Evolutionary conservation across 2,888 invertebrate genomes (phyloP).

Genomic region (Oscheius sp.): DNA sequence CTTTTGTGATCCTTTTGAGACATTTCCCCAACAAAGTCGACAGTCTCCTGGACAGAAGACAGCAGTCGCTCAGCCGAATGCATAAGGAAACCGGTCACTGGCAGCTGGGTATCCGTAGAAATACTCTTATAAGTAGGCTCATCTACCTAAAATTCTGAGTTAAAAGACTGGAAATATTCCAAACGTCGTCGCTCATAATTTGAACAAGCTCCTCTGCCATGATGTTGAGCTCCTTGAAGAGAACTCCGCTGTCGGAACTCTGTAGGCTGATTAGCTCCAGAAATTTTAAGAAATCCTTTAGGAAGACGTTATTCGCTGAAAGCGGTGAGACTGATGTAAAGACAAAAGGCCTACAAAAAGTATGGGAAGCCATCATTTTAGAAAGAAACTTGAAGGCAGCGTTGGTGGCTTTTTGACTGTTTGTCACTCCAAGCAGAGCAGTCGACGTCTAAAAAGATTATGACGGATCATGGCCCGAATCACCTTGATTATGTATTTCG

Average conservation of each 20-base stretch:
- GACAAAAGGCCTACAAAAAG: no score
- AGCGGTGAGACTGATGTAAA: no score
- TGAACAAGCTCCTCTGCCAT: conserved; percentile 31
- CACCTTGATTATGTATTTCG: conserved; percentile 33
- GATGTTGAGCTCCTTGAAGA: neutral
- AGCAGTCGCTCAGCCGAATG: neutral
- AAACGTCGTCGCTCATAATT: conserved; percentile 29
- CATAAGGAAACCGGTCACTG: conserved; percentile 28
- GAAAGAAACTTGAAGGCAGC: conserved; percentile 21
- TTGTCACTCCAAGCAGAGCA: neutral
- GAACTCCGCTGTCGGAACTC: conserved; percentile 1
- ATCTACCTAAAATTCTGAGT: conserved; percentile 25
- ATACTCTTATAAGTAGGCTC: conserved; percentile 27
- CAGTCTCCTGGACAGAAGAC: conserved; percentile 1
- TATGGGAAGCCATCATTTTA: conserved; percentile 5
- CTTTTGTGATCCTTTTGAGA: conserved; percentile 1
- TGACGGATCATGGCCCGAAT: neutral
- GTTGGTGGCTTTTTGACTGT: conserved; percentile 1
- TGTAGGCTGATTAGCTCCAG: conserved; percentile 2
- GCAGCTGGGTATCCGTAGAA: neutral
- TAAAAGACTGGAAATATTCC: neutral
- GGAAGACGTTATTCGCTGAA: conserved; percentile 32
- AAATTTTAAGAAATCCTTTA: conserved; percentile 35
- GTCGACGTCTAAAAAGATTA: conserved; percentile 3
- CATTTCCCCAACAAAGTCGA: conserved; percentile 31